Percentiles rank a stretch among this genome's conserved stretches.
phyloP scores from a whole-genome alignment of 2,888 invertebrate genomes.

The Tortricodes alternella region DNA sequence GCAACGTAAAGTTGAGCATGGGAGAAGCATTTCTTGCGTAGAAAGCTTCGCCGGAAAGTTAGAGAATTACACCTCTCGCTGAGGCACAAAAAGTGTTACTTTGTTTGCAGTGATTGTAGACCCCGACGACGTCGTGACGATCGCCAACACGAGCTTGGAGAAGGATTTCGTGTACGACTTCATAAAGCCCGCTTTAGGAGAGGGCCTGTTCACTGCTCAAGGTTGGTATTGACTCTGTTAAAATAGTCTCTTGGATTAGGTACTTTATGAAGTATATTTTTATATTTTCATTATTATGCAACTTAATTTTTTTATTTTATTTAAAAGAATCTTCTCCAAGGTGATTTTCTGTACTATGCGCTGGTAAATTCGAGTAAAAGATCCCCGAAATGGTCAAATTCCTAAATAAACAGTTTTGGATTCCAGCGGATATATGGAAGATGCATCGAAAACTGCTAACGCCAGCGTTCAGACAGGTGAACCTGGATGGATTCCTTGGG shows the following conservation, averaged over 20 bases:
- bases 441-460: constrained; percentile 48
- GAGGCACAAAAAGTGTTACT: too few species aligned
- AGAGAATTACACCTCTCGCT: too few species aligned
- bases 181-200: background rate
- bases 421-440: constrained; percentile 51
- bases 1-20: too few species aligned
- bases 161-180: background rate
- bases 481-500: constrained; percentile 44
- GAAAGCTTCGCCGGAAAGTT: too few species aligned
- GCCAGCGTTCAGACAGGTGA: constrained; percentile 47
- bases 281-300: too few species aligned
- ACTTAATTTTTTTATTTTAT: too few species aligned
- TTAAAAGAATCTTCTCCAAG: too few species aligned
- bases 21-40: too few species aligned
- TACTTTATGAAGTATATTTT: too few species aligned
- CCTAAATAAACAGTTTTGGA: background rate
- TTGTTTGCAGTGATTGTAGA: background rate
- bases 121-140: background rate
- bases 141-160: background rate
- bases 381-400: background rate
- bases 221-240: too few species aligned
- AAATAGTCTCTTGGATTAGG: too few species aligned
- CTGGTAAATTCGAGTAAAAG: background rate
- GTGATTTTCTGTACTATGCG: constrained; percentile 20
- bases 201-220: background rate